Percentiles rank a stretch among this genome's conserved stretches.
Conservation (phyloP, 2,113 vertebrate genomes). For the Paraplagusia blochii region DNA sequence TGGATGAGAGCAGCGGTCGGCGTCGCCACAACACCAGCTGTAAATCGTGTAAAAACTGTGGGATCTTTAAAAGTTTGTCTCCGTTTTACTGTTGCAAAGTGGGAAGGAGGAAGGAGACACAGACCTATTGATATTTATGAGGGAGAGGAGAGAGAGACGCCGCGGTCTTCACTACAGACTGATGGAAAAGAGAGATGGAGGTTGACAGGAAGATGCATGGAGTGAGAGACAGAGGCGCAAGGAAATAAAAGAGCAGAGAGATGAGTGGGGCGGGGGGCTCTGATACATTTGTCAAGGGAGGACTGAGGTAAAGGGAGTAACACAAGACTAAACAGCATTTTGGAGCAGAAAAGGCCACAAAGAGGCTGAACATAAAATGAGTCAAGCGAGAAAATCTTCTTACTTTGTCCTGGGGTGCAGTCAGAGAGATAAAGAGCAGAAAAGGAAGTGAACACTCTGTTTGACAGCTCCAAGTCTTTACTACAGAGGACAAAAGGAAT, state of each 20-base stretch:
- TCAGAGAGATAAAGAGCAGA: constrained; percentile 12
- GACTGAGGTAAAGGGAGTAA: too few relatives aligned
- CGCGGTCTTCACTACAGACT: constrained; percentile 12
- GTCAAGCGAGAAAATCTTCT: constrained; percentile 16
- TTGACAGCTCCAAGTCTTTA: constrained; percentile 29
- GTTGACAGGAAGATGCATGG: constrained; percentile 15
- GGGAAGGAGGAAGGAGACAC: constrained; percentile 25
- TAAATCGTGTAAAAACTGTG: constrained; percentile 14
- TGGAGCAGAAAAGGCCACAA: constrained; percentile 9
- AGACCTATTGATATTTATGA: constrained; percentile 37
- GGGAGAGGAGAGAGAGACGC: constrained; percentile 19
- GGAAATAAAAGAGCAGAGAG: constrained; percentile 4
- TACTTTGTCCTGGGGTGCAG: constrained; percentile 12
- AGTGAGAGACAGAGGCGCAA: constrained; percentile 16
- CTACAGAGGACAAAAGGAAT: constrained; percentile 3
- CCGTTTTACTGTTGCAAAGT: constrained; percentile 34
- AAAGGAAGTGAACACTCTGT: constrained; percentile 4
- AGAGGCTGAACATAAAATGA: constrained; percentile 6
- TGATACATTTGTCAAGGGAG: too few relatives aligned
- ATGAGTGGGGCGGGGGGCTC: not conserved
- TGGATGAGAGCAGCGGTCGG: constrained; percentile 5
- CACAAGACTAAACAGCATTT: too few relatives aligned
- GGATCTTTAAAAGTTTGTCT: constrained; percentile 41
- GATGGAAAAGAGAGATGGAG: constrained; percentile 26
- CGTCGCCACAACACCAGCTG: constrained; percentile 4